phyloP scores from a whole-genome alignment of 2,888 invertebrate species.

The Melieria crassipennis region DNA sequence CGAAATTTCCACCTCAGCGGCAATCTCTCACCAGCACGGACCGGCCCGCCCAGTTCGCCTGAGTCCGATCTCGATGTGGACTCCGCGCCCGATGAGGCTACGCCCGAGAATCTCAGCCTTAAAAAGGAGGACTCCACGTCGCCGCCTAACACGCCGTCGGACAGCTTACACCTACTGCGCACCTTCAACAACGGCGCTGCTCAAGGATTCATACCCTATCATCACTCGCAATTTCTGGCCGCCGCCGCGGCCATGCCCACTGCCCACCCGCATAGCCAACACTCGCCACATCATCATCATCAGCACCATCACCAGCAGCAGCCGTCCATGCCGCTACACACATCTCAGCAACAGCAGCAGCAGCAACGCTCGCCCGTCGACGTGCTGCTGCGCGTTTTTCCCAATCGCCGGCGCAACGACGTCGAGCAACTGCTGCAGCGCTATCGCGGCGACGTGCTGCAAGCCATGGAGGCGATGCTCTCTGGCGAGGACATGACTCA shows the following conservation, averaged over 20 bases:
- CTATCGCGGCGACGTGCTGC: slow-evolving; percentile 88
- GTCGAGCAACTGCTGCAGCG: slow-evolving; percentile 86
- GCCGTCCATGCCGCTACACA: slow-evolving; percentile 68
- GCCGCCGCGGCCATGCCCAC: slow-evolving; percentile 50
- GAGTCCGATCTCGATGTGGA: slow-evolving; percentile 67
- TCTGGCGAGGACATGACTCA: slow-evolving; percentile 69
- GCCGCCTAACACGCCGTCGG: slow-evolving; percentile 63
- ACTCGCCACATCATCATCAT: slow-evolving; percentile 46
- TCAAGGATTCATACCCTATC: slow-evolving; percentile 67
- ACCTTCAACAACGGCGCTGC: slow-evolving; percentile 59
- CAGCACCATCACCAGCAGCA: slow-evolving; percentile 48
- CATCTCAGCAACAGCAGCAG: slow-evolving; percentile 39
- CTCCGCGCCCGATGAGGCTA: slow-evolving; percentile 68
- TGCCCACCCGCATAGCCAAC: slow-evolving; percentile 45
- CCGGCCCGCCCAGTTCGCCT: slow-evolving; percentile 65
- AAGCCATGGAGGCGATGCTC: slow-evolving; percentile 92
- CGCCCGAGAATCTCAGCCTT: slow-evolving; percentile 84
- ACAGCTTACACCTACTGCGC: slow-evolving; percentile 60
- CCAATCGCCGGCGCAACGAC: slow-evolving; percentile 84
- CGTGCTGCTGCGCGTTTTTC: slow-evolving; percentile 88
- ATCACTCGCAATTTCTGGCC: slow-evolving; percentile 55
- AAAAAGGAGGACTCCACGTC: slow-evolving; percentile 71
- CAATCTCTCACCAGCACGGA: slow-evolving; percentile 63
- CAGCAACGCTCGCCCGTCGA: slow-evolving; percentile 82
- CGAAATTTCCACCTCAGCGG: slow-evolving; percentile 57